Conservation (phyloP, 1,140 invertebrate species). For the Sitobion miscanthi region DNA sequence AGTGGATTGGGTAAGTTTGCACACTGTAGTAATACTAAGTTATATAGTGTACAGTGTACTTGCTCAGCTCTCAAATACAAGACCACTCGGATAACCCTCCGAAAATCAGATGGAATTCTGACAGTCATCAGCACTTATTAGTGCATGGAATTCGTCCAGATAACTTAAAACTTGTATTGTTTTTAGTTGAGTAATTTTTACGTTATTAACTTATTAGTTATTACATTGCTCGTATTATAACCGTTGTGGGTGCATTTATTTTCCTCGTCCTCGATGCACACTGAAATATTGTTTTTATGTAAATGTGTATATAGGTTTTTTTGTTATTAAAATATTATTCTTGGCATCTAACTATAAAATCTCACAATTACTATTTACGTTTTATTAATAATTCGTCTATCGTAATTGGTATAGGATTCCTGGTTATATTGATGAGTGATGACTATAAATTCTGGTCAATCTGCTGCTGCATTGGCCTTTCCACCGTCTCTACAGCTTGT, state of each 20-base stretch:
- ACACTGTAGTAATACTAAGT: background rate
- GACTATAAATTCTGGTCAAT: no score
- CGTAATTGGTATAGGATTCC: background rate
- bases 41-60: background rate
- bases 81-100: no score
- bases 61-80: background rate
- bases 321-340: background rate
- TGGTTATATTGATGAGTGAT: no score
- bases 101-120: no score
- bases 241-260: background rate
- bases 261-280: background rate
- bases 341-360: background rate
- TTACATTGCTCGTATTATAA: background rate
- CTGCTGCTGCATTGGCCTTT: no score
- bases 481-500: no score
- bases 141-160: no score
- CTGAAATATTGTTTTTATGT: no score
- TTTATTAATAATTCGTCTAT: background rate
- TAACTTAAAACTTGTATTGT: background rate
- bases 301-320: no score
- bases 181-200: background rate
- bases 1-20: background rate
- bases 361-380: background rate
- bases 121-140: no score
- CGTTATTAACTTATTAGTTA: background rate